phyloP scores from a whole-genome alignment of 2,797 vertebrate species.

The Sandelia bainsii region DNA sequence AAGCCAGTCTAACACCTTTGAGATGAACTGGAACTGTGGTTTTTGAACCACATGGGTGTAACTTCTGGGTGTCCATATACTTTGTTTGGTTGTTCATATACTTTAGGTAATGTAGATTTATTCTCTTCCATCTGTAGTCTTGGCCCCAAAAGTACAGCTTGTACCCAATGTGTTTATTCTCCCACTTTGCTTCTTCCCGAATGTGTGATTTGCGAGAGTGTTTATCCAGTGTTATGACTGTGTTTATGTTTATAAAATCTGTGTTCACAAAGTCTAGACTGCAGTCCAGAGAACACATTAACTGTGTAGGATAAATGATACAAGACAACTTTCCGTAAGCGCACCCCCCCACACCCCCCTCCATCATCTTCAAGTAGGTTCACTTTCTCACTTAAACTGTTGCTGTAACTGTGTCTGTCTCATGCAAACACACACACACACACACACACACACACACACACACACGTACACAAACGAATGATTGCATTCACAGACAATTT shows the following conservation, averaged over 20 bases:
- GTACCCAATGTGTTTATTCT: neutral
- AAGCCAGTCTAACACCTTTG: neutral
- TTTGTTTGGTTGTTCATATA: neutral
- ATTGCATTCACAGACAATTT: slow-evolving; percentile 41
- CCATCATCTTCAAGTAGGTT: neutral
- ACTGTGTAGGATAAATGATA: slow-evolving; percentile 23
- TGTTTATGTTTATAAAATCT: slow-evolving; percentile 30
- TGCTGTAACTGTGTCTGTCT: slow-evolving; percentile 3
- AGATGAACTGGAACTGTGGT: neutral
- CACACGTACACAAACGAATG: neutral
- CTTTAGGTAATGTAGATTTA: neutral
- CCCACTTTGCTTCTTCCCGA: neutral
- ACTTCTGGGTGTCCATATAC: neutral
- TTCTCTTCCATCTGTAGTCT: neutral
- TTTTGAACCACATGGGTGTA: too few species aligned
- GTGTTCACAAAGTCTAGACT: slow-evolving; percentile 39
- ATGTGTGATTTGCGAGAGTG: slow-evolving; percentile 16
- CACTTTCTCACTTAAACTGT: neutral
- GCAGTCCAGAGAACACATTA: slow-evolving; percentile 16
- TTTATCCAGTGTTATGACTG: slow-evolving; percentile 23
- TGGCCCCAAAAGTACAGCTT: slow-evolving; percentile 1
- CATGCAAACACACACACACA: neutral
- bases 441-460: neutral
- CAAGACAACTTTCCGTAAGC: slow-evolving; percentile 15
- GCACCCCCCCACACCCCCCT: neutral